Base-by-base conservation (phyloP, 2,797 vertebrate genomes). In the Chrosomus eos region DNA sequence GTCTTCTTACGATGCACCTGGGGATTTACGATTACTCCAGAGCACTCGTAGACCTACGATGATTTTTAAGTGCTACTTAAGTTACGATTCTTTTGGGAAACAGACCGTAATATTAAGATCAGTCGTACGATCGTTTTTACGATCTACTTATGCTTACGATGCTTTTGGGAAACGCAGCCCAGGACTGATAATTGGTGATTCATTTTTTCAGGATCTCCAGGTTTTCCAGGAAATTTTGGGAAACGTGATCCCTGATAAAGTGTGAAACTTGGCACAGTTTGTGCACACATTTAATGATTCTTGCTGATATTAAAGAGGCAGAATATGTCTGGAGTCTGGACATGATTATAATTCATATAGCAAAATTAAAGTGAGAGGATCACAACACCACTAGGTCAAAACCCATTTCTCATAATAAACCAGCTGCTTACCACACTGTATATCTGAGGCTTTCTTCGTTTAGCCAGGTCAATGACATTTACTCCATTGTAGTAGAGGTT, bases 401-500 rank as follows among this genome's bases (percentile, higher is more conserved):
- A 23, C 18, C n/a, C 31, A n/a, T 43, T 16, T 71, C 11, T 72
- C 9, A 40, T 31, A 11, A 43, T 23, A 79, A 40, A 33, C 6
- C n/a, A 73, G 70, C 2, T 6, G 28, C 89, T 95, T 93, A 99
- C 98, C 97, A 98, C 97, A 1, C 95, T 97, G 93, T 98, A 97
- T 90, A 99, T 99, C 94, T 99, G 98, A 66, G 96, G 98, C 91
- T 99, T 99, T 88, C 97, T 94, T 86, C 98, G 94, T 91, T 99
- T 99, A 19, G 97, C 98, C 87, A 99, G 94, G 92, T 99, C 98
- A 81, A 99, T 97, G 90, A 99, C 93, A 86, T 99, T 99, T 87
- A 98, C 96, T 71, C 97, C 97, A 0, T 99, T 99, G 93, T 99
- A 99, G 92, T 99, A 98, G 71, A 99, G 97, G 89, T 99, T 99